These are phyloP conservation scores for Hippoglossus hippoglossus DNA, from an alignment of 2,797 vertebrate species.

Conservation along the genomic window DNA sequence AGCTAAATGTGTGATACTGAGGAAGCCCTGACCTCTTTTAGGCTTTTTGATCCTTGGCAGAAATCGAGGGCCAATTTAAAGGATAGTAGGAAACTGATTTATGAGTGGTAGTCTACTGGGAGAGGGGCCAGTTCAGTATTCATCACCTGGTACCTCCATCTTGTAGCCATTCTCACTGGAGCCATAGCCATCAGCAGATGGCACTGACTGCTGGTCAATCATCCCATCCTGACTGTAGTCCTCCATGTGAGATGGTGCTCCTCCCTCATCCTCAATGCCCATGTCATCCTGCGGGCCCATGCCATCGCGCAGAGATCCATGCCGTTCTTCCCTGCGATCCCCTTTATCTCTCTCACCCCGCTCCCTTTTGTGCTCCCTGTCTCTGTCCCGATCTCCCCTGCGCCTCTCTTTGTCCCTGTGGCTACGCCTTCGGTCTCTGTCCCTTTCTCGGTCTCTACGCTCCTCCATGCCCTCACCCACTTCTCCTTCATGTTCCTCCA, in stretches of 20 bases:
- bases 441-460: slow-evolving; percentile 82
- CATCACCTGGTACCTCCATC: slow-evolving; percentile 86
- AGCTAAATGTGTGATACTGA: slow-evolving; percentile 1
- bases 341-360: slow-evolving; percentile 84
- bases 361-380: slow-evolving; percentile 89
- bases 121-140: slow-evolving; percentile 71
- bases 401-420: slow-evolving; percentile 86
- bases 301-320: slow-evolving; percentile 72
- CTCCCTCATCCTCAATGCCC: slow-evolving; percentile 78
- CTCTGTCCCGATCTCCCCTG: slow-evolving; percentile 85
- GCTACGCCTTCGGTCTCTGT: slow-evolving; percentile 86
- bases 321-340: slow-evolving; percentile 86
- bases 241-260: slow-evolving; percentile 62
- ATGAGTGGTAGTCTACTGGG: neutral
- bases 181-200: slow-evolving; percentile 87
- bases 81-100: slow-evolving; percentile 35
- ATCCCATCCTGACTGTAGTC: slow-evolving; percentile 88
- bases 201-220: slow-evolving; percentile 88
- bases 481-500: slow-evolving; percentile 82
- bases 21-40: slow-evolving; percentile 10
- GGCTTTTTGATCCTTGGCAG: slow-evolving; percentile 11
- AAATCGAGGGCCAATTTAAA: slow-evolving; percentile 8
- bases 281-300: slow-evolving; percentile 72
- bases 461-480: slow-evolving; percentile 82
- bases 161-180: slow-evolving; percentile 90